Base-by-base conservation (phyloP, 53 echinoderm and acorn worm genomes). In the Astropecten irregularis region DNA sequence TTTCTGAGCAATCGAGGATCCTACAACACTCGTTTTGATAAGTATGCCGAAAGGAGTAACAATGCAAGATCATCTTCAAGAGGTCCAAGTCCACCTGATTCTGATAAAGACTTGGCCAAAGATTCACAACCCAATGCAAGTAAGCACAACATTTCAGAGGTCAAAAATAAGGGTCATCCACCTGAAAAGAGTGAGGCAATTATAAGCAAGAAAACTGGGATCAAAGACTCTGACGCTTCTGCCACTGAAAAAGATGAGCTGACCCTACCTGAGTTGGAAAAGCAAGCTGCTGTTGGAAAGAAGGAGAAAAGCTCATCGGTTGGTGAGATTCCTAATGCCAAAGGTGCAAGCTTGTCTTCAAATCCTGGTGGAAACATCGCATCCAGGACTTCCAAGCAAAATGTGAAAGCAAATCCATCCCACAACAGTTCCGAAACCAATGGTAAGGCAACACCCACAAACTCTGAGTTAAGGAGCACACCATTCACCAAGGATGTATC, bases 1-100 rank as follows among this genome's bases (percentile, higher is more conserved):
- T 54, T 32, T 37, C 74, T 74, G 23, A 57, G 57, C 38, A 74
- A 74, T 35, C 54, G 40, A 21, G 74, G 74, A 15, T 64, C 64
- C 60, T 31, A 26, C 14, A 3, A 49, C 4, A 3, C 73, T 0
- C 57, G 57, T 37, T 15, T 23, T 57, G 74, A 39, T 25, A 74
- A 38, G 38, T 22, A 40, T 16, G 23, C 6, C 22, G 74, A 74
- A 35, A 38, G 50, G 8, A 35, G 20, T 19, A 71, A 20, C 52
- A 71, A 71, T 30, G 50, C 56, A 38, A 55, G 57, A 49, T 55
- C 74, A 14, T 22, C 10, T 18, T 56, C 74, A 36, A 39, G 26
- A 9, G 39, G 39, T 55, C 25, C 55, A 19, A 57, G 39, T 15
- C 74, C 74, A 20, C 8, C 55, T 10, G 8, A 35, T 42, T 18